Base-by-base conservation (phyloP, 2,113 vertebrate genomes). In the Cyphomyrus plagiostoma region DNA sequence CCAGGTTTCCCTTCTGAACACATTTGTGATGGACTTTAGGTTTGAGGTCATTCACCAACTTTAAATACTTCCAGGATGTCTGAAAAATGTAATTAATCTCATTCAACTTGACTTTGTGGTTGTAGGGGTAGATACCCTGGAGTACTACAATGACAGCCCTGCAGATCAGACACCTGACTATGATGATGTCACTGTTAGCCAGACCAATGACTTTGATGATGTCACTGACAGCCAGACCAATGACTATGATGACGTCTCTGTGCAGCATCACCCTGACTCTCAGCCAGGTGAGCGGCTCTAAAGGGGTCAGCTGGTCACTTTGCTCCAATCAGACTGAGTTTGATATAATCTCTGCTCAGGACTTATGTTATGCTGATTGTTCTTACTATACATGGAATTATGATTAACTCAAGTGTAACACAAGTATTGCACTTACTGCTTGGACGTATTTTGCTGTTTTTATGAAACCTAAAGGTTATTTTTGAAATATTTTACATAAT, bases 211-310 rank as follows among this genome's bases (percentile, higher is more conserved):
- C 35, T 83, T 46, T 10, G 80, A 83, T 83, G 42, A 83, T 45
- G 80, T 83, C 19, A 46, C 80, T 83, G 80, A 39, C 35, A 83
- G 35, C 80, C 80, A 46, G 80, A 42, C 80, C 42, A 39, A 83
- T 83, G 42, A 83, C 80, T 83, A 46, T 83, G 80, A 83, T 83
- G 80, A 83, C 42, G 19, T 83, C 42, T 23, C 80, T 46, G 80
- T 83, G 45, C 7, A 83, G 21, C 80, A 83, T 42, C 80, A 83
- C 80, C 21, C 80, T 42, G 17, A 83, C 8, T 21, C 80, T 46
- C 80, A 42, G 80, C 45, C 80, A 83, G 80, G 80, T 83, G 80
- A 83, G 80, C 21, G 2, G 39, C 30, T 46, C 42, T 83, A 83
- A 19, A 8, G 80, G 8, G 80, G 23, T 35, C 17, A 83, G 80